Conservation (phyloP, 1,140 invertebrate species). For the Trichomalopsis sarcophagae region DNA sequence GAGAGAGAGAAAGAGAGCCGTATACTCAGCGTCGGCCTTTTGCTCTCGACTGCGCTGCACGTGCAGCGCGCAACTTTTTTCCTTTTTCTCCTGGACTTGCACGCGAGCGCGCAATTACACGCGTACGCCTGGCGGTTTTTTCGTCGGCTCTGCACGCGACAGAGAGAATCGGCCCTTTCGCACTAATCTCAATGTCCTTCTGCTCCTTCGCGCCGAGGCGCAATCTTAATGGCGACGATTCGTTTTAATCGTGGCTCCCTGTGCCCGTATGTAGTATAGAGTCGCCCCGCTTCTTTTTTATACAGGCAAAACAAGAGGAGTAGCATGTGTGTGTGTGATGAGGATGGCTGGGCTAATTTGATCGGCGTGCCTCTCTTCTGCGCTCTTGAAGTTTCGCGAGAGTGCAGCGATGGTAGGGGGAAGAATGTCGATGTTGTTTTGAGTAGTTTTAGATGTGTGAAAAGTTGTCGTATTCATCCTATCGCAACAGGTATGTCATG, state of each 20-base stretch:
- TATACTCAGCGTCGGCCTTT: too few relatives aligned
- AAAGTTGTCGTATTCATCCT: too few relatives aligned
- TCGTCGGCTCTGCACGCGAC: neutral
- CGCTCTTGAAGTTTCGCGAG: neutral
- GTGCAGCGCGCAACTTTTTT: neutral
- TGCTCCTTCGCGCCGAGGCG: neutral
- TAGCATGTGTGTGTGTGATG: too few relatives aligned
- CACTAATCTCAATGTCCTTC: constrained; percentile 27
- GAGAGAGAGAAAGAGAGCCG: too few relatives aligned
- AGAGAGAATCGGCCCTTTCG: constrained; percentile 5
- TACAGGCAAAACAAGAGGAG: neutral
- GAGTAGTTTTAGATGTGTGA: too few relatives aligned
- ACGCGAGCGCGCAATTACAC: constrained; percentile 20
- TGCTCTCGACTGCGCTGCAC: neutral
- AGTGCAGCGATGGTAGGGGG: too few relatives aligned
- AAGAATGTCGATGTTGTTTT: too few relatives aligned
- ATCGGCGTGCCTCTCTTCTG: neutral
- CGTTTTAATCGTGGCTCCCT: neutral
- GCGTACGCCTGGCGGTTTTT: neutral
- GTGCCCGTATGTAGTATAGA: neutral
- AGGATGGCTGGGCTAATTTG: neutral
- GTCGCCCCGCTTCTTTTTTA: neutral
- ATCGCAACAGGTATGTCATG: too few relatives aligned
- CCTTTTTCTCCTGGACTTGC: neutral
- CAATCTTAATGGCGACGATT: constrained; percentile 17